phyloP scores from a whole-genome alignment of 2,797 vertebrate species.

The Labeo calbasu region DNA sequence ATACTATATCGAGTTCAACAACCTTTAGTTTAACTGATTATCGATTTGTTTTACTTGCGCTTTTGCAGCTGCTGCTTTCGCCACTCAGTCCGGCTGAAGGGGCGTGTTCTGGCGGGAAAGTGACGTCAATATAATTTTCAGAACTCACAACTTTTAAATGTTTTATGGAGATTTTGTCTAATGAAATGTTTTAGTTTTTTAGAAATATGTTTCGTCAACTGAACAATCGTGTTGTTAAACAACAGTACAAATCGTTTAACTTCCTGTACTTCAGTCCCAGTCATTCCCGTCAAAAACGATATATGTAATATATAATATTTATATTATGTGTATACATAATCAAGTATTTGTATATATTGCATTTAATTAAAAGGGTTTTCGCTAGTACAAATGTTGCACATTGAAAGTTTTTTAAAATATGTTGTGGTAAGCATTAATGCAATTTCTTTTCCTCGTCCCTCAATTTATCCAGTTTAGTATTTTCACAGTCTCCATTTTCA shows the following conservation, averaged over 20 bases:
- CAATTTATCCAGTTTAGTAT: background rate
- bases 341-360: background rate
- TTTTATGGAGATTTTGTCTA: background rate
- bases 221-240: background rate
- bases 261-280: background rate
- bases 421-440: background rate
- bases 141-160: background rate
- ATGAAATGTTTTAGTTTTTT: background rate
- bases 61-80: no score
- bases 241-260: background rate
- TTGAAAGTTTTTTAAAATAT: background rate
- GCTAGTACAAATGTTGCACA: background rate
- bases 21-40: no score
- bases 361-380: background rate
- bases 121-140: no score
- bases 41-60: no score
- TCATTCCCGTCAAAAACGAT: no score
- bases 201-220: background rate
- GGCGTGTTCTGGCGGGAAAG: no score
- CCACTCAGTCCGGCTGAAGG: no score
- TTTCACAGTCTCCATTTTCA: background rate
- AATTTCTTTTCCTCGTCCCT: background rate
- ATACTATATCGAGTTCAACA: no score
- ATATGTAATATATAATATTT: no score
- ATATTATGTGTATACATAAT: background rate